Conservation (phyloP, 2,113 vertebrate genomes). For the Hemiprocne comata region DNA sequence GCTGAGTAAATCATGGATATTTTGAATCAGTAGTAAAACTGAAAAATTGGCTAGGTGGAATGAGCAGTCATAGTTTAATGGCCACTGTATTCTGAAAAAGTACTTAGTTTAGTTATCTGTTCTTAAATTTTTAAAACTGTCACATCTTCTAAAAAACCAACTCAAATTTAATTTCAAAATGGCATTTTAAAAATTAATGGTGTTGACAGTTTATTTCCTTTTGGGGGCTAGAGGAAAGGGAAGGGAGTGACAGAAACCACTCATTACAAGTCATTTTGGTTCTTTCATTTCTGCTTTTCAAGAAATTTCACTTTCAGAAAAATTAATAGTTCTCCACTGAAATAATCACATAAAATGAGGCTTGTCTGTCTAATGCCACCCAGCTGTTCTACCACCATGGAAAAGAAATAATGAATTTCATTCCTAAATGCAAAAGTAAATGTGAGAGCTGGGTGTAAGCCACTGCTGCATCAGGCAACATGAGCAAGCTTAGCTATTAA, state of each 20-base stretch:
- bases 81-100: not conserved
- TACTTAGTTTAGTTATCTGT: not conserved
- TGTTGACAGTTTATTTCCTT: constrained; percentile 53
- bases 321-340: not conserved
- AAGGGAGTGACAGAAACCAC: constrained; percentile 9
- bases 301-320: not conserved
- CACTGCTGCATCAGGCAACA: not conserved
- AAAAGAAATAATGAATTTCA: not conserved
- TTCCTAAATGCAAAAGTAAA: not conserved
- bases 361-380: not conserved
- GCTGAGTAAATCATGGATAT: not conserved
- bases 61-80: not conserved
- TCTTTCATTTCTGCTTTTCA: not conserved
- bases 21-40: not conserved
- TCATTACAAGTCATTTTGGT: not conserved
- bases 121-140: constrained; percentile 43
- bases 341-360: constrained; percentile 12
- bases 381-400: not conserved
- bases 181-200: constrained; percentile 37
- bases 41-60: not conserved
- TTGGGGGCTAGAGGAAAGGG: not conserved
- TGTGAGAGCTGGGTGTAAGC: not conserved
- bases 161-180: constrained; percentile 53
- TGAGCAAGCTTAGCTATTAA: not conserved
- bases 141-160: not conserved